Evolutionary conservation across 1,140 invertebrate species (phyloP), one percentile per base, ranked within the genome.

Genomic region (Drosophila athabasca): DNA sequence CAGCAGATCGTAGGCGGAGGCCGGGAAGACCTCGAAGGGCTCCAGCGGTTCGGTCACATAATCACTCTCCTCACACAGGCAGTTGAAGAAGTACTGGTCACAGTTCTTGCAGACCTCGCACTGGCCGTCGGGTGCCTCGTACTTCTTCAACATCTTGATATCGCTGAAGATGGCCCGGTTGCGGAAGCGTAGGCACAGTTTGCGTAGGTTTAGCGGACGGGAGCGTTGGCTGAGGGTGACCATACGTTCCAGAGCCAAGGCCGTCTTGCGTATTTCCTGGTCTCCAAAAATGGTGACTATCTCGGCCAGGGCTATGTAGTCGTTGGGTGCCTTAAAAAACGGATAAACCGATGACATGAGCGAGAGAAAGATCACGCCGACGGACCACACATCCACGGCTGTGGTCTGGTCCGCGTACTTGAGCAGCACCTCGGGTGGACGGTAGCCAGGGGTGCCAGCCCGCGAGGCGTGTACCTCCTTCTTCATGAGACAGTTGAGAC

Each of bases 1-100:
- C 92, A 99, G 99, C 72, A 99, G 95, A 92, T 99, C 99, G 93
- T 99, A 99, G 41, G 99, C 99, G 49, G 81, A 90, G 4, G 64
- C 48, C 13, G 90, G 91, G 59, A 90, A 92, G 13, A 76, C 79
- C 50, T 92, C 91, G 53, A 83, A 89, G 13, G 78, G 64, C 19
- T 85, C 89, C n/a, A 87, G 57, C 0, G 87, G 81, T 51, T 91
- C 88, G 3, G 75, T 81, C n/a, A 69, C 57, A 19, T 79, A 90
- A 6, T 55, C 52, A 11, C 73, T 77, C 9, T 91, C 81, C 41
- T 78, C 65, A 60, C 91, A 92, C 19, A 92, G 61, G 43, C 91
- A 92, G 58, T 91, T 90, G 41, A 85, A 90, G 41, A 66, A 87
- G 67, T 82, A 91, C 72, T 92, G 91, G 76, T 92, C 87, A 60